Conservation (phyloP, 2,797 vertebrate species). For the Apogon talboti region DNA sequence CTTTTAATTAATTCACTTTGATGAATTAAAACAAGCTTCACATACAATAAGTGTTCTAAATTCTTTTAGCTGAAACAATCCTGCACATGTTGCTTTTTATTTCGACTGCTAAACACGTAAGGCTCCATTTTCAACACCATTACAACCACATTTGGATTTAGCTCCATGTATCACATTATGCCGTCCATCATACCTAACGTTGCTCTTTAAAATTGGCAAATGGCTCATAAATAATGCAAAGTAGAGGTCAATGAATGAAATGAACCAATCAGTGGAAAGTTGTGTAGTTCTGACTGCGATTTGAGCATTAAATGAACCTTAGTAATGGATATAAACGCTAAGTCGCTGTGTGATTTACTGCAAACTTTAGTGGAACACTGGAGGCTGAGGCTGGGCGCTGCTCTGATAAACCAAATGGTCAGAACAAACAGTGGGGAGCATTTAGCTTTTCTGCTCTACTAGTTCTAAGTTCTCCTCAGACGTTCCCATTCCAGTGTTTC, state of each 20-base stretch:
- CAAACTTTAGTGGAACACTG: slow-evolving; percentile 3
- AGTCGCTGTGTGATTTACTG: slow-evolving; percentile 13
- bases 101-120: not conserved
- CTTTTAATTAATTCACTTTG: not conserved
- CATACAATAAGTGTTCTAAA: not conserved
- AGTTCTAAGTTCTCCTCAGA: not conserved
- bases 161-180: not conserved
- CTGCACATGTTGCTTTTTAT: slow-evolving; percentile 3
- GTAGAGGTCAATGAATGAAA: slow-evolving; percentile 9
- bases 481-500: not conserved
- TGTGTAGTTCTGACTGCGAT: slow-evolving; percentile 7
- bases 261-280: not conserved
- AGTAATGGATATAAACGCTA: slow-evolving; percentile 9
- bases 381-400: slow-evolving; percentile 1
- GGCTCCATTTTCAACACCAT: not conserved
- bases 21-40: not conserved
- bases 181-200: not conserved
- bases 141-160: not conserved
- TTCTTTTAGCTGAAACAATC: not conserved
- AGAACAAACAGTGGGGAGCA: slow-evolving; percentile 1
- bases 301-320: slow-evolving; percentile 31
- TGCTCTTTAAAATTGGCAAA: slow-evolving; percentile 12
- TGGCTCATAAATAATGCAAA: slow-evolving; percentile 17
- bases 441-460: slow-evolving; percentile 9
- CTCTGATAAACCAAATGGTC: not conserved